A percentile compares a stretch with the other conserved stretches of the same genome.
These are phyloP conservation scores for Folsomia candida DNA, from an alignment of 2,888 invertebrate genomes.

Conservation along the genomic window DNA sequence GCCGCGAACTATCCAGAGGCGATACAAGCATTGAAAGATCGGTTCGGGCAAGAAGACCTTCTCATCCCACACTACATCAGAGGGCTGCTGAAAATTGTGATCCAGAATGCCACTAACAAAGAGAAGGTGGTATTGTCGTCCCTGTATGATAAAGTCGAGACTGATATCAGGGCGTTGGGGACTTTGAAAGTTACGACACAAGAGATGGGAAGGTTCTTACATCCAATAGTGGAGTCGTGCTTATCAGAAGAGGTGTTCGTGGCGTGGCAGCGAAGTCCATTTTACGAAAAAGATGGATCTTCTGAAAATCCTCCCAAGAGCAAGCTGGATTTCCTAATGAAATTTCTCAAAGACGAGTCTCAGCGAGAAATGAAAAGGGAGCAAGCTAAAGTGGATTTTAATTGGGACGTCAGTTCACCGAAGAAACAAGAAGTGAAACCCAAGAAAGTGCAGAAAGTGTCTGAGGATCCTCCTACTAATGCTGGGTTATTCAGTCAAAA, in stretches of 20 bases:
- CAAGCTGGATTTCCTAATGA: constrained; percentile 11
- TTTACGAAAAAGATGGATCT: constrained; percentile 10
- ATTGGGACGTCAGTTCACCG: neutral
- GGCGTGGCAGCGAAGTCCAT: constrained; percentile 46
- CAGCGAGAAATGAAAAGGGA: constrained; percentile 4
- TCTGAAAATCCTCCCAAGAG: constrained; percentile 1
- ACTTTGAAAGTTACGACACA: constrained; percentile 23
- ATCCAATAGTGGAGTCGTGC: constrained; percentile 51
- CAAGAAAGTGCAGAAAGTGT: no score
- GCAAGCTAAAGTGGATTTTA: neutral
- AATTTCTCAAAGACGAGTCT: constrained; percentile 10
- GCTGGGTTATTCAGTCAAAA: no score
- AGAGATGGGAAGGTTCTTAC: constrained; percentile 24
- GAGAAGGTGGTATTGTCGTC: constrained; percentile 15
- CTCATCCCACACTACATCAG: constrained; percentile 50
- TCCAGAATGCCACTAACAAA: constrained; percentile 21
- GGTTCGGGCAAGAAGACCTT: constrained; percentile 47
- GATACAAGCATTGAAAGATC: constrained; percentile 29
- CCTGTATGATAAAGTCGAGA: constrained; percentile 31
- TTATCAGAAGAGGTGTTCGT: no score
- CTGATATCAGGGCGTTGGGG: constrained; percentile 25
- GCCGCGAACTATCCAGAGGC: constrained; percentile 50
- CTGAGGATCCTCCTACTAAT: no score
- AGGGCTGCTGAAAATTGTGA: constrained; percentile 51
- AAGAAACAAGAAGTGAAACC: neutral